phyloP scores from a whole-genome alignment of 2,888 invertebrate species.

The Eucriotettix oculatus region DNA sequence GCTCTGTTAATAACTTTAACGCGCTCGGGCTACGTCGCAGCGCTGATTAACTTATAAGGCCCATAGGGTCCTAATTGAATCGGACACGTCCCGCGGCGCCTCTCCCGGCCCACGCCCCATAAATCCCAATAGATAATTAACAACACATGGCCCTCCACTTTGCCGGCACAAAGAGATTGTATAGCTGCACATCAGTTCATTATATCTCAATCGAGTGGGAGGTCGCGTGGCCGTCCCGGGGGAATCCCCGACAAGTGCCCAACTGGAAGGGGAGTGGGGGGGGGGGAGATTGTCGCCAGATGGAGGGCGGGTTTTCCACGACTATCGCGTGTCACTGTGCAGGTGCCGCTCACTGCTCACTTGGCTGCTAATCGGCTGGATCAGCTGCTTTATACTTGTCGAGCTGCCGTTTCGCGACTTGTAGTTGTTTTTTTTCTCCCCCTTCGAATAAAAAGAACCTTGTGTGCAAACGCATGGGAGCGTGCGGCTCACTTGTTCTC shows the following conservation, averaged over 20 bases:
- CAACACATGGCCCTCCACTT: constrained; percentile 4
- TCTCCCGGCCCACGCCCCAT: constrained; percentile 1
- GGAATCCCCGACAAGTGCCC: background rate
- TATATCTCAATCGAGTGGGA: background rate
- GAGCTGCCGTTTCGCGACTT: no score
- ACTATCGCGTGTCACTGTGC: background rate
- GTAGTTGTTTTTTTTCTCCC: no score
- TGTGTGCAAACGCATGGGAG: no score
- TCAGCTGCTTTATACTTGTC: no score
- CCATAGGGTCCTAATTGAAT: background rate
- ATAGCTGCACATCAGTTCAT: background rate
- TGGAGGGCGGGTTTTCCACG: background rate
- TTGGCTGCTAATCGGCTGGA: background rate
- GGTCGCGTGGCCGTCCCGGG: background rate
- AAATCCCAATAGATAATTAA: constrained; percentile 12
- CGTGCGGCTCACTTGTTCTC: no score
- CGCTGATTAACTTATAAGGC: no score
- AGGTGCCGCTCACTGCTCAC: background rate
- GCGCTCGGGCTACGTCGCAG: no score
- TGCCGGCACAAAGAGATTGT: background rate
- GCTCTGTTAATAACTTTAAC: no score
- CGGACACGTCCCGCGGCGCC: background rate
- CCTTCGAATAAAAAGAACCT: no score
- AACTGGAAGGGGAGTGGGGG: no score
- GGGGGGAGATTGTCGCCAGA: no score